Conservation (phyloP, 2,888 invertebrate genomes). For the Hypomecis punctinalis region DNA sequence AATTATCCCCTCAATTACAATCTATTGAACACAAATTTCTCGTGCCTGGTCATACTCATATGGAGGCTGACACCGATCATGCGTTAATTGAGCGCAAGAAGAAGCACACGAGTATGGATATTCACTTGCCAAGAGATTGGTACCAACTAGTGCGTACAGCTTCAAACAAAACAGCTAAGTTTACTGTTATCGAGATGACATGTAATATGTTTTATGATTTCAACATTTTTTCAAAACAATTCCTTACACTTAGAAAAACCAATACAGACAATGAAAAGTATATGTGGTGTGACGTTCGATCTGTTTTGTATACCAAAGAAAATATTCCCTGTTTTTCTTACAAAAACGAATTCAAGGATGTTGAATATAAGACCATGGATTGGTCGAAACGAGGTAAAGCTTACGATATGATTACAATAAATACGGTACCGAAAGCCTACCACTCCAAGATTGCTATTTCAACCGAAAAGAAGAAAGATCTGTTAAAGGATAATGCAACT, state of each 20-base stretch:
- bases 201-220: constrained; percentile 37
- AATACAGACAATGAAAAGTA: constrained; percentile 38
- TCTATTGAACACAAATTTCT: too few relatives aligned
- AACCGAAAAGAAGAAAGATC: too few relatives aligned
- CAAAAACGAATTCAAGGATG: constrained; percentile 30
- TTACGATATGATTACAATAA: constrained; percentile 30
- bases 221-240: constrained; percentile 37
- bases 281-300: constrained; percentile 31
- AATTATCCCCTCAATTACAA: too few relatives aligned
- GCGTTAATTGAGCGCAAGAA: too few relatives aligned
- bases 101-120: too few relatives aligned
- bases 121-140: too few relatives aligned
- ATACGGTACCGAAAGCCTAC: constrained; percentile 21
- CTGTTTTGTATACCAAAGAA: constrained; percentile 30
- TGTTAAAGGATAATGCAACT: too few relatives aligned
- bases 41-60: too few relatives aligned
- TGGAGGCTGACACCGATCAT: too few relatives aligned
- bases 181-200: too few relatives aligned
- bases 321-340: constrained; percentile 9
- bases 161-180: too few relatives aligned
- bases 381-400: constrained; percentile 33
- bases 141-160: too few relatives aligned
- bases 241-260: constrained; percentile 31
- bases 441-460: constrained; percentile 28
- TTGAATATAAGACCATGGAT: constrained; percentile 35